Evolutionary conservation across 1,140 invertebrate species (phyloP), one percentile per base, ranked within the genome.

Genomic region (Drosophila sp.): DNA sequence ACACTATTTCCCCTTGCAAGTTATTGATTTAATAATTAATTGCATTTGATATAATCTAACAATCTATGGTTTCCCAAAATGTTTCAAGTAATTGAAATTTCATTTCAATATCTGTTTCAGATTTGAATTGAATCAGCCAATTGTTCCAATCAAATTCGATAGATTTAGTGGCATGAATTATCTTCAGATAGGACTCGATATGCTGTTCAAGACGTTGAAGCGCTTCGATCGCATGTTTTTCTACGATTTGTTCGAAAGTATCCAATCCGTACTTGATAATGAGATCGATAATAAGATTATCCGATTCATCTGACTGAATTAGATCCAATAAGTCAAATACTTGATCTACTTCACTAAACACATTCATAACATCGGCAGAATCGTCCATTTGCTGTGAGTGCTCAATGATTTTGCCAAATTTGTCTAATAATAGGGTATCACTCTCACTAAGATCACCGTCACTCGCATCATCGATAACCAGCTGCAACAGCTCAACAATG

Each of bases 381-480:
- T 81, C 63, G 16, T 80, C 63, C 7, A 64, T 34, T 29, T 56
- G 25, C 5, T 63, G 59, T 2, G 50, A 25, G 2, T 34, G 7
- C 0, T 45, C 43, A 14, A 80, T 29, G 2, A 81, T 57, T 0
- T 61, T 13, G 18, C 36, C 16, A 16, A 72, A 46, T 8, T 16
- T 45, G 0, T 45, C 53, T 7, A 81, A 25, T 7, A 38, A 11
- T 6, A 9, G 3, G 14, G 36, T 48, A n/a, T 80, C 50, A 5
- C n/a, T 25, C 4, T 76, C 36, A 14, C 14, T 29, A 0, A 54
- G 63, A 13, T 59, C 16, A 14, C 76, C 13, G 1, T 14, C 11
- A 11, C 64, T 45, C 0, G 78, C 78, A 41, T 72, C 58, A 13
- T 76, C 59, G 7, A 80, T 11, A 0, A 80, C 46, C 0, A 63